phyloP scores from a whole-genome alignment of 2,113 vertebrate genomes.

The Serilophus lunatus region DNA sequence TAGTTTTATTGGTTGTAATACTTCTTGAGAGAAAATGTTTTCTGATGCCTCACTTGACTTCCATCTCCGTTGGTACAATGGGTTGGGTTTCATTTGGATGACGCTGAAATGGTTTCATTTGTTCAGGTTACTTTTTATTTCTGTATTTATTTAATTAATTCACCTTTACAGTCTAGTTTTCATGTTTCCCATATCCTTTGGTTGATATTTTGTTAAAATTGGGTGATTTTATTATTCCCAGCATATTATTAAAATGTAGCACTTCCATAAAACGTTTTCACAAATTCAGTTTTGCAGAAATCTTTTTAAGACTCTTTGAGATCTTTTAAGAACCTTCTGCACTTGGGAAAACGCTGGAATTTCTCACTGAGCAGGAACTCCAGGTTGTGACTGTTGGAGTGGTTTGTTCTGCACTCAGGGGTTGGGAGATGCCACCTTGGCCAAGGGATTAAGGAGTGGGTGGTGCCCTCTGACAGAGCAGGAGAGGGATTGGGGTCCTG shows the following conservation, averaged over 20 bases:
- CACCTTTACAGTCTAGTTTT: not conserved
- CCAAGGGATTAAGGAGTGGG: rapidly evolving
- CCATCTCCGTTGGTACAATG: not conserved
- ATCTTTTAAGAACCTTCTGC: not conserved
- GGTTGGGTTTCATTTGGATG: not conserved
- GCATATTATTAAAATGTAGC: not conserved
- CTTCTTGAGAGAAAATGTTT: not conserved
- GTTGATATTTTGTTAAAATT: not conserved
- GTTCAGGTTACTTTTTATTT: not conserved
- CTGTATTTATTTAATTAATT: not conserved
- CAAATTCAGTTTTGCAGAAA: not conserved
- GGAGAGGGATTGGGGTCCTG: not conserved
- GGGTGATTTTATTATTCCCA: not conserved
- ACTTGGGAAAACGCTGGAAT: not conserved
- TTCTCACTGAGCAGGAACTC: not conserved
- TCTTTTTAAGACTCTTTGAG: not conserved
- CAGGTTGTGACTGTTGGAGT: not conserved
- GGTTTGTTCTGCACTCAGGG: rapidly evolving
- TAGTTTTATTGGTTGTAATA: not conserved
- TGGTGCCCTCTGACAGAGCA: rapidly evolving
- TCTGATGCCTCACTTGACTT: not conserved
- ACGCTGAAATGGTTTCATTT: not conserved
- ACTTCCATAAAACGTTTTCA: not conserved
- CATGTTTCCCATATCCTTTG: not conserved
- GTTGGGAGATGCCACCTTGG: not conserved